Base-by-base conservation (phyloP, 2,113 vertebrate species). In the Xiphophorus couchianus region DNA sequence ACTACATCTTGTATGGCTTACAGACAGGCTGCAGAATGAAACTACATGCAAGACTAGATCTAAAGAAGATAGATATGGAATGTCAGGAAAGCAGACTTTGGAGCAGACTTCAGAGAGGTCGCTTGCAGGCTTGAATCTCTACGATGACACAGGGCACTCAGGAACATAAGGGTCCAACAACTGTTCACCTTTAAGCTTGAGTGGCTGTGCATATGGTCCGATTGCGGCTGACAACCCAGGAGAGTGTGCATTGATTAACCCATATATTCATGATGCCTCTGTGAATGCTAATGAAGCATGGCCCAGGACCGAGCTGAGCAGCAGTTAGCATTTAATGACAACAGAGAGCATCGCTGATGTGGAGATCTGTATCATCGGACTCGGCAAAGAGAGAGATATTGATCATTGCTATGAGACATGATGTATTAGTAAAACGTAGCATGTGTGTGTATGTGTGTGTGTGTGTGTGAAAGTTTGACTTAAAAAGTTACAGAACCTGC, bases 161-260 rank as follows among this genome's bases (percentile, higher is more conserved):
- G 84, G 66, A 80, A 84, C 90, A 90, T 90, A 90, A 85, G 89
- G 88, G 66, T 84, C 80, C 69, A 86, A 88, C 90, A 90, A 88
- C 88, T 90, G 91, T 82, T 85, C 86, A 80, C 89, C 88, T 92
- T 90, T 88, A 85, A 84, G 92, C 88, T 75, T 86, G 90, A 90
- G 82, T 78, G 88, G 71, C 74, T 60, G 85, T 69, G 85, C 90
- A 91, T 90, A 90, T 91, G 91, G 88, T 88, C 69, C 62, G 28
- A 86, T 83, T 28, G 78, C 29, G 80, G 86, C 83, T 68, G 88
- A 91, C 87, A 90, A 87, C 77, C 28, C 37, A 74, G 80, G 66
- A 82, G 80, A 87, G 87, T 27, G 74, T 68, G 66, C 88, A 89
- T 91, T 87, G 86, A 93, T 92, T 87, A 90, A 77, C 85, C 83